These are phyloP conservation scores for Heliconius himera DNA, from an alignment of 1,140 invertebrate genomes.

Conservation along the genomic window DNA sequence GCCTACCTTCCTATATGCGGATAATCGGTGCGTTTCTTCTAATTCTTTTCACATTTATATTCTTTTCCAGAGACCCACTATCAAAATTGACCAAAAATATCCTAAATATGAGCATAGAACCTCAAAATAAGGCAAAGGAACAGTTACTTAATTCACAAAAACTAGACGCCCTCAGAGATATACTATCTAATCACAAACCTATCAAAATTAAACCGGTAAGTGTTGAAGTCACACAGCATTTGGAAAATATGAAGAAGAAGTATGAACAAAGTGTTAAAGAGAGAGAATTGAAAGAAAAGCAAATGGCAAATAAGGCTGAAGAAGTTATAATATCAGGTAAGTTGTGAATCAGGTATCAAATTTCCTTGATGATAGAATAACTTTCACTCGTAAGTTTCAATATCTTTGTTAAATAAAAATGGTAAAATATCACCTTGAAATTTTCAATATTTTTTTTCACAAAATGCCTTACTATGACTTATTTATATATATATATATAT, in stretches of 20 bases:
- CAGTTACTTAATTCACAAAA: conserved; percentile 65
- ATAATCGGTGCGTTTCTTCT: too few relatives aligned
- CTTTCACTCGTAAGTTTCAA: too few relatives aligned
- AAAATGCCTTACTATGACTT: too few relatives aligned
- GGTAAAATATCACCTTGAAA: too few relatives aligned
- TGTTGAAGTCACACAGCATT: conserved; percentile 68
- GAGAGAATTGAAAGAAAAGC: conserved; percentile 33
- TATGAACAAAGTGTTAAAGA: conserved; percentile 65
- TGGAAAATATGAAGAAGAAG: conserved; percentile 58
- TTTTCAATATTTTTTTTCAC: too few relatives aligned
- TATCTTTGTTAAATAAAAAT: too few relatives aligned
- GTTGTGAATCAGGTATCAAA: not conserved
- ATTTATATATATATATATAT: too few relatives aligned
- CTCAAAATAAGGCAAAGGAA: conserved; percentile 56
- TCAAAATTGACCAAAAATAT: conserved; percentile 77
- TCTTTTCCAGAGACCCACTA: conserved; percentile 64
- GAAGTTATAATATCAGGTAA: not conserved
- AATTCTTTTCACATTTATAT: too few relatives aligned
- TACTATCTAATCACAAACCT: conserved; percentile 73
- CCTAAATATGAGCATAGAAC: conserved; percentile 75
- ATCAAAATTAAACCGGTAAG: conserved; percentile 75
- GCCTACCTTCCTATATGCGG: too few relatives aligned
- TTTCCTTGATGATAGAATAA: too few relatives aligned
- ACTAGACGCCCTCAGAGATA: conserved; percentile 71
- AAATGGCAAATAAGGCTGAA: not conserved